phyloP scores from a whole-genome alignment of 35 echinoderm and acorn worm genomes.

The Chiridota heheva region DNA sequence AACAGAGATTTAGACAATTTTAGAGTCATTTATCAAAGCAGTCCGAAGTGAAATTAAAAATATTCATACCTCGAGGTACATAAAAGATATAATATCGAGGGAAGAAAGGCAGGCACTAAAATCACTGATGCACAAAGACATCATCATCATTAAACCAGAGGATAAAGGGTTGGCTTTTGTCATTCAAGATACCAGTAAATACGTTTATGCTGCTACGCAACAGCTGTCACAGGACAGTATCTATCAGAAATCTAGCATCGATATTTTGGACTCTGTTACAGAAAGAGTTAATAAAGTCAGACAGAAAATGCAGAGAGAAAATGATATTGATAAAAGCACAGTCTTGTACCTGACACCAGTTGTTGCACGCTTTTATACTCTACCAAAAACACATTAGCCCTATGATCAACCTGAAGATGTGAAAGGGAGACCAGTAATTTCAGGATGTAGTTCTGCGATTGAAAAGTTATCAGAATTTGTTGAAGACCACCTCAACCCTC shows the following conservation, averaged over 20 bases:
- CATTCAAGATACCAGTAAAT: neutral
- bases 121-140: neutral
- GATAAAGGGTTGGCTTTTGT: neutral
- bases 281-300: slow-evolving; percentile 1
- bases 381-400: slow-evolving; percentile 38
- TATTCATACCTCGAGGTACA: neutral
- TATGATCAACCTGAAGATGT: too few species aligned
- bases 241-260: too few species aligned
- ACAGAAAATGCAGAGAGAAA: slow-evolving; percentile 4
- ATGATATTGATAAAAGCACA: slow-evolving; percentile 25
- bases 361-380: neutral
- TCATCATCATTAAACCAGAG: slow-evolving; percentile 27
- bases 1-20: too few species aligned
- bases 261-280: too few species aligned
- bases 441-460: slow-evolving; percentile 4
- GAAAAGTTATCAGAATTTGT: slow-evolving; percentile 19
- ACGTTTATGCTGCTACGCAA: neutral
- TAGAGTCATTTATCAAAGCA: too few species aligned
- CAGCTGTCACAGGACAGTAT: too few species aligned
- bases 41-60: neutral
- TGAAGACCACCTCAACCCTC: neutral
- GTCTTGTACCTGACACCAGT: neutral
- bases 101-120: neutral
- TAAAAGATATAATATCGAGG: neutral
- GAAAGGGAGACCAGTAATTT: slow-evolving; percentile 20